Base-by-base conservation (phyloP, 2,113 vertebrate genomes). In the Ibidorhyncha struthersii region DNA sequence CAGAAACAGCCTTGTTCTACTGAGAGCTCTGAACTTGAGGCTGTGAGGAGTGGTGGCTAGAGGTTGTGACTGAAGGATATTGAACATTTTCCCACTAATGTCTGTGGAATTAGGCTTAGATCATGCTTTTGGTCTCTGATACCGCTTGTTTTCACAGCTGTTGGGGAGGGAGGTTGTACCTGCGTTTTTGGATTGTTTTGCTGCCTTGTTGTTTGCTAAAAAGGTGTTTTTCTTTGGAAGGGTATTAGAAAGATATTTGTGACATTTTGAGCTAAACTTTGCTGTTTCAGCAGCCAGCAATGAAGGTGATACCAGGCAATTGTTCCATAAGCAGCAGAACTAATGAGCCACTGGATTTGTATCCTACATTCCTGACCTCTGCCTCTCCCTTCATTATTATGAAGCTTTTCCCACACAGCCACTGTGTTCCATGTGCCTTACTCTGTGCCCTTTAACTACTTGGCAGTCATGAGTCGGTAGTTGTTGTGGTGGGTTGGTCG, bases 341-440 rank as follows among this genome's bases (percentile, higher is more conserved):
- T 96, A 95, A 87, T 74, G 81, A 96, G 86, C 77, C 86, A 67
- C 77, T 85, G 89, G 93, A 76, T 96, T 87, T 94, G 86, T 79
- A 74, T 79, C 69, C 81, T 84, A 11, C 56, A 78, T 87, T 16
- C 34, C 55, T 61, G 89, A 87, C 93, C 94, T 84, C 77, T 82
- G 81, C 77, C 73, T 94, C 56, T 82, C 86, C 43, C 72, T 74
- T 52, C 40, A 8, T n/a, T 27, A 45, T 38, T 45, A 36, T n/a
- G n/a, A n/a, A n/a, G 71, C 59, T 83, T 72, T 94, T 77, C 76
- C 71, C 67, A n/a, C 29, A 9, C 38, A 77, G 55, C 21, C 58
- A 10, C 7, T 0, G 16, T 21, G 61, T 36, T 59, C 83, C 55
- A 55, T 29, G 93, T 16, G 32, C 49, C 38, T 67, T 74, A 17